Conservation (phyloP, 2,888 invertebrate genomes). For the Margaritifera margaritifera region DNA sequence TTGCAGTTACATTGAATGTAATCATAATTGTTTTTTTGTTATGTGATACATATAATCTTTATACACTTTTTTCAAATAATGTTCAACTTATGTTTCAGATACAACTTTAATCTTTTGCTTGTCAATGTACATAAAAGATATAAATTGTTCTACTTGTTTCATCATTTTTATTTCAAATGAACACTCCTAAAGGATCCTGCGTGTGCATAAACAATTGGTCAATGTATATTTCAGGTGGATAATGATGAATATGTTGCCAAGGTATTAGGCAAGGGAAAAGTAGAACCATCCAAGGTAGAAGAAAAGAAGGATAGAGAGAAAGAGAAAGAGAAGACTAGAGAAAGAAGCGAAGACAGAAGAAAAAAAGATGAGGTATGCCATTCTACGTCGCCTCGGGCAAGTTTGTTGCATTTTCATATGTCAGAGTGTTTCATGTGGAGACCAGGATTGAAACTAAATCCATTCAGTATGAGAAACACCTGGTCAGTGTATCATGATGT, state of each 20-base stretch:
- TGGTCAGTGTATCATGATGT: no score
- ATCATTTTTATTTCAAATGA: background rate
- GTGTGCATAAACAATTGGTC: background rate
- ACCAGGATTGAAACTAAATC: no score
- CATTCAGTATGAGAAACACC: no score
- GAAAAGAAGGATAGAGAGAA: constrained; percentile 28
- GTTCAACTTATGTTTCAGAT: no score
- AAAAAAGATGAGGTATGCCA: constrained; percentile 25
- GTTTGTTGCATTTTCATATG: background rate
- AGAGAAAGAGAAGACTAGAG: constrained; percentile 32
- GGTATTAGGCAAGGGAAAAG: constrained; percentile 64
- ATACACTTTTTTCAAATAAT: no score
- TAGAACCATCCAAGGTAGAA: constrained; percentile 35
- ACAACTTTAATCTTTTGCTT: no score
- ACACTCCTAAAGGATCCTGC: background rate
- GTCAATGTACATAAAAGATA: no score
- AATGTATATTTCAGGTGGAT: constrained; percentile 63
- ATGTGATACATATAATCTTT: no score
- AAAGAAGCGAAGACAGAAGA: constrained; percentile 35
- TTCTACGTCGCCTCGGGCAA: constrained; percentile 1
- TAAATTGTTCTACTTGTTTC: no score
- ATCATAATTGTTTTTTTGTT: no score
- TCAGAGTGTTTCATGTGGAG: no score
- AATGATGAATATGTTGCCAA: constrained; percentile 72
- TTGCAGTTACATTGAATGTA: no score